Base-by-base conservation (phyloP, 1,140 invertebrate species). In the Drosophila leontia region DNA sequence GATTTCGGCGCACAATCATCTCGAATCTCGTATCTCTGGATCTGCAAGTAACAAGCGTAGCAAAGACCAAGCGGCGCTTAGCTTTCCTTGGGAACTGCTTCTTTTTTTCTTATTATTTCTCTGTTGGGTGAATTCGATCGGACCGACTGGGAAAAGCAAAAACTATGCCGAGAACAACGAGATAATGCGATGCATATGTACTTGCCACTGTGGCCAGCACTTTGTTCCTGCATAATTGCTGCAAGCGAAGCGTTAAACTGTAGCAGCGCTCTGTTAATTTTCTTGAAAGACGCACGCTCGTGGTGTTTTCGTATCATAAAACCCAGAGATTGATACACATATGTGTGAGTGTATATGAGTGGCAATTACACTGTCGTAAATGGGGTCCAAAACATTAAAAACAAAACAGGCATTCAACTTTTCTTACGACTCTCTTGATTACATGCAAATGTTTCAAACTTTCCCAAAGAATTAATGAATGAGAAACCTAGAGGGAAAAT, bases 341-440 rank as follows among this genome's bases (percentile, higher is more conserved):
- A 7, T 32, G 15, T 32, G 13, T 23, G 19, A 32, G 26, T 5
- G 15, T 3, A 82, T 68, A 67, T 70, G 71, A 53, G 41, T 42
- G 51, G 71, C 77, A 84, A 84, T 84, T 84, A 72, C 63, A 62
- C 47, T 77, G 77, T 80, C 81, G 76, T 84, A 84, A 84, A 69
- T 68, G 81, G 58, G 61, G 63, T 68, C 47, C 61, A 39, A 55
- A 59, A 59, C 81, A 79, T 75, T 76, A 37, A 78, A 83, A 75
- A 79, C 57, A 79, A 83, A 71, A 42, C 39, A 79, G 70, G 61
- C 80, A 83, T 83, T 83, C 76, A 79, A 50, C 48, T 11, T 50
- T 37, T 23, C 41, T 45, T 23, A 53, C 53, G 61, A 42, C 64
- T 34, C 67, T 65, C 45, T 70, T 69, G 65, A 75, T 77, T 63